Conservation (phyloP, 92 coral and sea anemone species). For the Phenganax subtilis region DNA sequence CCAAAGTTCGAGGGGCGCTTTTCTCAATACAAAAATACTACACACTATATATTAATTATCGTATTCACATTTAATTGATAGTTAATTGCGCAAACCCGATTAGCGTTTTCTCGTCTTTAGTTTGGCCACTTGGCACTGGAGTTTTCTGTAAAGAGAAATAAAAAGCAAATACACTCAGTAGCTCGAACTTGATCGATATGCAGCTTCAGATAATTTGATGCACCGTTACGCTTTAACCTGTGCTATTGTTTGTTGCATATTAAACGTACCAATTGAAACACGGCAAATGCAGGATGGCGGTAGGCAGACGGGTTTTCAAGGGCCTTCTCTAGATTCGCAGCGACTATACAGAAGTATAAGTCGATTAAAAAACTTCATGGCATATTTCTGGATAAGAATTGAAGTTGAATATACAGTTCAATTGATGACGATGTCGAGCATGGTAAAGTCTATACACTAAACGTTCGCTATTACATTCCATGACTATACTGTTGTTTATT, state of each 20-base stretch:
- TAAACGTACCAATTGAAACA: slow-evolving; percentile 64
- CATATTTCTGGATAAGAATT: not conserved
- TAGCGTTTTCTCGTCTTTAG: slow-evolving; percentile 64
- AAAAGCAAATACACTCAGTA: not conserved
- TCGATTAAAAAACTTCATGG: not conserved
- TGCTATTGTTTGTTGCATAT: not conserved
- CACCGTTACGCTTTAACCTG: too few species aligned
- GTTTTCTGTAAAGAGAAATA: slow-evolving; percentile 54
- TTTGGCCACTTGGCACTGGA: slow-evolving; percentile 48
- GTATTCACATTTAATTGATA: slow-evolving; percentile 47
- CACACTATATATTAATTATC: not conserved
- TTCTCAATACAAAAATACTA: too few species aligned
- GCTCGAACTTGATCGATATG: not conserved
- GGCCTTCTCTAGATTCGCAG: slow-evolving; percentile 86
- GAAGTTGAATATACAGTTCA: too few species aligned
- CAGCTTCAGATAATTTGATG: too few species aligned
- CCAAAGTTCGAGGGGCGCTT: too few species aligned
- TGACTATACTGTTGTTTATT: not conserved
- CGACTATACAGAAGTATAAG: slow-evolving; percentile 55
- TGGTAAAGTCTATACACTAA: not conserved
- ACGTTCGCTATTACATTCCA: too few species aligned
- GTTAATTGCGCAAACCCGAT: slow-evolving; percentile 83
- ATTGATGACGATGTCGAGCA: not conserved
- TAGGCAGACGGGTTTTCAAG: slow-evolving; percentile 65
- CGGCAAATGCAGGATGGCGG: slow-evolving; percentile 56